Evolutionary conservation across 2,797 vertebrate species (phyloP).

Genomic region (Eulemur mongoz): DNA sequence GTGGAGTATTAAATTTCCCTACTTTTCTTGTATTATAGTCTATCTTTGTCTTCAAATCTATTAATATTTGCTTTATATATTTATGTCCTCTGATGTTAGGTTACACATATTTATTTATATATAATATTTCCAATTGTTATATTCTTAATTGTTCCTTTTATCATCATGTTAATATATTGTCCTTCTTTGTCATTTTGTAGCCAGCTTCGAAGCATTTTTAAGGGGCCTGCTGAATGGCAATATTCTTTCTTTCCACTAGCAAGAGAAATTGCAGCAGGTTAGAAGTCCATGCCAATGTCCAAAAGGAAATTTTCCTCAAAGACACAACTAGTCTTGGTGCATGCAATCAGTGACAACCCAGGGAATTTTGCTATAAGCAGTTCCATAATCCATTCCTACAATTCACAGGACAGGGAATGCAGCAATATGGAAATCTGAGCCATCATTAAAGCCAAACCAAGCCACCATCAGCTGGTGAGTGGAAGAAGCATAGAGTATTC

Average conservation of each 20-base stretch:
- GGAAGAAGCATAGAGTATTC: conserved; percentile 91
- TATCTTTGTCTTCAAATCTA: background rate
- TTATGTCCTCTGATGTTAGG: background rate
- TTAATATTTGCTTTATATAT: background rate
- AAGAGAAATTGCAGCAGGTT: conserved; percentile 95
- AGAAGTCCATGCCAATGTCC: conserved; percentile 93
- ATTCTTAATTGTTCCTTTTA: background rate
- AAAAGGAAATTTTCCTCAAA: conserved; percentile 92
- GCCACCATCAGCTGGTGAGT: conserved; percentile 94
- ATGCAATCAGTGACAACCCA: conserved; percentile 93
- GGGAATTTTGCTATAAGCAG: conserved; percentile 97
- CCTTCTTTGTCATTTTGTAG: conserved; percentile 30
- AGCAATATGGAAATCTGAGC: conserved; percentile 98
- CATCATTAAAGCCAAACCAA: conserved; percentile 98
- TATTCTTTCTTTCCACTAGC: conserved; percentile 89
- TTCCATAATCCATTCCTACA: conserved; percentile 97
- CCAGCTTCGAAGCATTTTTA: conserved; percentile 93
- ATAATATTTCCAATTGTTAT: background rate
- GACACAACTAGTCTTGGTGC: conserved; percentile 93
- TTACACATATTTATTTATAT: background rate
- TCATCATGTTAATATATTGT: background rate
- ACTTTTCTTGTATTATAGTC: background rate
- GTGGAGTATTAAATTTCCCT: background rate
- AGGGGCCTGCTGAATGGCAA: conserved; percentile 88
- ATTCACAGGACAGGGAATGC: conserved; percentile 96